Evolutionary conservation across 1,140 invertebrate genomes (phyloP), one percentile per base, ranked within the genome.

Genomic region (Zeugodacus cucurbitae): DNA sequence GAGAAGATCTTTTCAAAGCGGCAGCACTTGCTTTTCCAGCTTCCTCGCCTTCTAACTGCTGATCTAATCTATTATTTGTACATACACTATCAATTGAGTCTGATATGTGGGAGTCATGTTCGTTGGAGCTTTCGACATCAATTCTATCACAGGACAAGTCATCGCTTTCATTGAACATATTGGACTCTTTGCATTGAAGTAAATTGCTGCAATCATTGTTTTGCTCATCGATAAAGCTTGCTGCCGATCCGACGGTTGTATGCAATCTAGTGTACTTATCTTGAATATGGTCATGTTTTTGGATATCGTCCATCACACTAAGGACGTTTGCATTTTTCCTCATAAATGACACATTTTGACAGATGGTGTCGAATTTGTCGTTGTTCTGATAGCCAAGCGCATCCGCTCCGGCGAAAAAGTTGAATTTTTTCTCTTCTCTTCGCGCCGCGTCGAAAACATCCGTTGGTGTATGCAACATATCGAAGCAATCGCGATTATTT

Each of bases 401-500:
- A 88, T 93, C 92, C 0, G 92, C 89, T 88, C 92, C 93, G 58
- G 92, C 92, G 86, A 93, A 93, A 87, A 93, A 93, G 89, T 93
- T 92, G 44, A 93, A 92, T 89, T 93, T 93, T 87, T 93, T 93
- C 29, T 92, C 92, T 17, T 90, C 91, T 26, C 90, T 89, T 54
- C 91, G 86, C 58, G 91, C 90, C 34, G 90, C 89, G 67, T 92
- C 91, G 29, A 93, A 92, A 20, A 92, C 90, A 89, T 93, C 92
- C 64, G 88, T 89, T 26, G 91, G 91, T 26, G 90, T 89, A 89
- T 92, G 92, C 82, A 92, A 89, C 89, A 93, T 90, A 88, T 93
- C 92, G 54, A 93, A 93, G 74, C 89, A 89, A 44, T 93, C 92
- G 11, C 91, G 90, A 88, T 88, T 90, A 67, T 41, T 86, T 67